These are phyloP conservation scores for Ooceraea biroi DNA, from an alignment of 1,140 invertebrate species.

Conservation along the genomic window DNA sequence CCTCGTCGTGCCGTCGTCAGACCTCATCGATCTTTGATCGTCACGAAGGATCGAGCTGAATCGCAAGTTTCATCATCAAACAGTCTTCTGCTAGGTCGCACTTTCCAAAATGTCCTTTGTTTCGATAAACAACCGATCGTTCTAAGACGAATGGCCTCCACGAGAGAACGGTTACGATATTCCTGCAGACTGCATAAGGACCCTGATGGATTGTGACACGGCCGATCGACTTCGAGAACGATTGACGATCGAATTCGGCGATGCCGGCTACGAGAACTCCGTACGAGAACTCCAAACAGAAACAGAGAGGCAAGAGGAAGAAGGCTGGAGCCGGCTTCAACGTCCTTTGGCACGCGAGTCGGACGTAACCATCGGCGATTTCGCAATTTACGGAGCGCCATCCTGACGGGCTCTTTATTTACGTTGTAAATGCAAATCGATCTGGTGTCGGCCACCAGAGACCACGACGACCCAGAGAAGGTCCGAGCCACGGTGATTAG, in stretches of 20 bases:
- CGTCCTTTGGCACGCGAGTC: constrained; percentile 17
- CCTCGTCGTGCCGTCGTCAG: background rate
- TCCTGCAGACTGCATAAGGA: constrained; percentile 10
- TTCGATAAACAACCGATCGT: constrained; percentile 1
- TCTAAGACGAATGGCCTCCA: background rate
- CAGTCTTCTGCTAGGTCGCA: background rate
- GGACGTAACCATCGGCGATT: constrained; percentile 28
- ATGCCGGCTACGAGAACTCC: background rate
- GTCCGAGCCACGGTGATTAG: constrained; percentile 30
- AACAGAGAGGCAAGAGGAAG: background rate
- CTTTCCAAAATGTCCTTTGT: constrained; percentile 40
- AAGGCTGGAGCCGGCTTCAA: background rate
- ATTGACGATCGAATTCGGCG: constrained; percentile 22
- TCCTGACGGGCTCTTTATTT: constrained; percentile 61
- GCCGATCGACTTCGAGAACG: constrained; percentile 8
- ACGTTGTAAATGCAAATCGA: constrained; percentile 76
- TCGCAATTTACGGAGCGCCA: constrained; percentile 56
- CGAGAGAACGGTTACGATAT: constrained; percentile 21
- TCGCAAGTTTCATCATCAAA: constrained; percentile 33
- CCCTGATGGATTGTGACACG: constrained; percentile 39
- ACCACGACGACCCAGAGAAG: constrained; percentile 74
- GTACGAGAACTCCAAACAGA: background rate
- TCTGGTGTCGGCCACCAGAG: background rate
- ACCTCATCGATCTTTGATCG: constrained; percentile 10
- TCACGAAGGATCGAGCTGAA: background rate